Base-by-base conservation (phyloP, 2,888 invertebrate genomes). In the Pseudanteris insignis region DNA sequence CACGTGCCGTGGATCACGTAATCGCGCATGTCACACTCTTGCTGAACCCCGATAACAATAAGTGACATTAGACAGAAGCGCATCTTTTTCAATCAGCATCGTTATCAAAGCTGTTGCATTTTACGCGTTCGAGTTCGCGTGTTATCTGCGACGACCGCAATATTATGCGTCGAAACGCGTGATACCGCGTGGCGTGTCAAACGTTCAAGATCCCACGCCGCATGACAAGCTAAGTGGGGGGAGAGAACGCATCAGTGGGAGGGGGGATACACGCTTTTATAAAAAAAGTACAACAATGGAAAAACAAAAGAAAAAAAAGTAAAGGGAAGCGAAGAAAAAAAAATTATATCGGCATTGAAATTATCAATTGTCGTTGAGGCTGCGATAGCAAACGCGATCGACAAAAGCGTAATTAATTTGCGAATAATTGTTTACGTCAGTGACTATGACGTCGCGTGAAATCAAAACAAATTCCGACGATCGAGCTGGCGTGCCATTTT, bases 1-100 rank as follows among this genome's bases (percentile, higher is more conserved):
- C 66, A 64, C 68, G 65, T 69, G 67, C 57, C 67, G 36, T 33
- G 40, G 55, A 66, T 70, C 68, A 67, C 67, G 68, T 71, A 70
- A 68, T 68, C 65, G 64, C 37, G 43, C 30, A 55, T 63, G 65
- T 62, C 63, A 58, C 64, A 51, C 62, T 64, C 61, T 51, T 63
- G 60, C 24, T 65, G 65, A 70, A 66, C 68, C 67, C 64, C 58
- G 67, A 69, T 69, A 69, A 63, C 62, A 61, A 40, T 62, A 65
- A 62, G 62, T 51, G 67, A 65, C 63, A 68, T 67, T 64, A 66
- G 61, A 53, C 65, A 55, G 64, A 43, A 26, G 38, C 32, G 58
- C 51, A 51, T 59, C 58, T 60, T 60, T 48, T 53, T 38, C 41
- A 38, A 54, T 55, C 46, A 48, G 30, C 51, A 33, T 11, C 40